These are phyloP conservation scores for Nemapogon koenigi DNA, from an alignment of 2,888 invertebrate genomes.

Conservation along the genomic window DNA sequence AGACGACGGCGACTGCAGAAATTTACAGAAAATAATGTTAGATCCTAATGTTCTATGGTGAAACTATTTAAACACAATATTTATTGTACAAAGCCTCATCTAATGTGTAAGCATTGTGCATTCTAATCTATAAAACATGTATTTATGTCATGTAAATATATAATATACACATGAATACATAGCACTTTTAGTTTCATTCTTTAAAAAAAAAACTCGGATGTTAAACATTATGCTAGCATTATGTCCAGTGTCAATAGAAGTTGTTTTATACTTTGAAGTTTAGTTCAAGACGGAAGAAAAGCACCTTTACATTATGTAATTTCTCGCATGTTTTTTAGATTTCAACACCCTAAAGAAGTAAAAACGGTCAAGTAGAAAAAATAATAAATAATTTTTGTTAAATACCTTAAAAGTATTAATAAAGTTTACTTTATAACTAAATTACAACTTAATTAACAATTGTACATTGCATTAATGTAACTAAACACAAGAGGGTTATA, in stretches of 20 bases:
- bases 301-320: too few species aligned
- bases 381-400: background rate
- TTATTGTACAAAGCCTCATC: constrained; percentile 60
- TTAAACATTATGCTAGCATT: too few species aligned
- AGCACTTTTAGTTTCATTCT: constrained; percentile 18
- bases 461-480: constrained; percentile 81
- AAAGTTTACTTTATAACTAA: constrained; percentile 21
- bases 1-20: constrained; percentile 80
- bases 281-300: too few species aligned
- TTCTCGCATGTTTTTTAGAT: too few species aligned
- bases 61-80: too few species aligned
- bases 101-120: constrained; percentile 53
- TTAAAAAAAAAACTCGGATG: too few species aligned
- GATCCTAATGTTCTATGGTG: too few species aligned
- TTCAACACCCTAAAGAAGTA: too few species aligned
- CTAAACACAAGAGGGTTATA: constrained; percentile 83
- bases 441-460: constrained; percentile 53
- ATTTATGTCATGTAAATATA: constrained; percentile 9
- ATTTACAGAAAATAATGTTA: constrained; percentile 66
- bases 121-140: constrained; percentile 35
- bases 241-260: too few species aligned
- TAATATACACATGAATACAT: constrained; percentile 12
- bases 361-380: too few species aligned
- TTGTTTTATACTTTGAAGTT: too few species aligned
- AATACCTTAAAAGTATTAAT: background rate